A percentile compares a stretch with the other conserved stretches of the same genome.
phyloP scores from a whole-genome alignment of 1,140 invertebrate species.

The Pentalonia nigronervosa region DNA sequence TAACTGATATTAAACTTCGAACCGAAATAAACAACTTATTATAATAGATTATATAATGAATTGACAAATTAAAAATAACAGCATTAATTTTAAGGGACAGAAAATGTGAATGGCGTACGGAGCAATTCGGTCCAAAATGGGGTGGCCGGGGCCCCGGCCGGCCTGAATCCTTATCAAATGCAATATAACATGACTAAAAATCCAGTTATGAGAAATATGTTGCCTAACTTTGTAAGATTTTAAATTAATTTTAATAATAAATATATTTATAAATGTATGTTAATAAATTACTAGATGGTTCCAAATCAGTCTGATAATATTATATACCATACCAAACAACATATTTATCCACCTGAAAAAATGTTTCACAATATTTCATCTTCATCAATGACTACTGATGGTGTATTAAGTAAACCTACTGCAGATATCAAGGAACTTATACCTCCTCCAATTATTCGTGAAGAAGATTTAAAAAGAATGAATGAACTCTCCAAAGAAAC shows the following conservation, averaged over 20 bases:
- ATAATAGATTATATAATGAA: no score
- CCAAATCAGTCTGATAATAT: conserved; percentile 51
- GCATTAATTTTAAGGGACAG: conserved; percentile 61
- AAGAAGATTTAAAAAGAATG: conserved; percentile 89
- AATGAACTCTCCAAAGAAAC: conserved; percentile 89
- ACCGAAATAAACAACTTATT: not conserved
- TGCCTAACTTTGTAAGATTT: conserved; percentile 56
- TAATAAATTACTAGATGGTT: conserved; percentile 44
- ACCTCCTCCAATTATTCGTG: conserved; percentile 84
- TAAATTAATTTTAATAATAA: not conserved
- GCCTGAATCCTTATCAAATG: conserved; percentile 64
- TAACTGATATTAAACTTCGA: not conserved
- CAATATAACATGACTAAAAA: conserved; percentile 56
- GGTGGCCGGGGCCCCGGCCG: conserved; percentile 71
- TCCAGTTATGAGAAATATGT: conserved; percentile 54
- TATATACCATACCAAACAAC: conserved; percentile 44
- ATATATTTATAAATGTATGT: not conserved
- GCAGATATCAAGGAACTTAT: conserved; percentile 62
- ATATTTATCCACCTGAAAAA: conserved; percentile 43
- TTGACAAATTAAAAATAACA: not conserved
- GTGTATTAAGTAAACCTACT: conserved; percentile 26
- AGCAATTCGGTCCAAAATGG: conserved; percentile 67
- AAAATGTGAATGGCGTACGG: conserved; percentile 65
- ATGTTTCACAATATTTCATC: conserved; percentile 43
- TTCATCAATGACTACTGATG: not conserved